These are phyloP conservation scores for Pseudonaja textilis DNA, from an alignment of 2,113 vertebrate species.

Conservation along the genomic window DNA sequence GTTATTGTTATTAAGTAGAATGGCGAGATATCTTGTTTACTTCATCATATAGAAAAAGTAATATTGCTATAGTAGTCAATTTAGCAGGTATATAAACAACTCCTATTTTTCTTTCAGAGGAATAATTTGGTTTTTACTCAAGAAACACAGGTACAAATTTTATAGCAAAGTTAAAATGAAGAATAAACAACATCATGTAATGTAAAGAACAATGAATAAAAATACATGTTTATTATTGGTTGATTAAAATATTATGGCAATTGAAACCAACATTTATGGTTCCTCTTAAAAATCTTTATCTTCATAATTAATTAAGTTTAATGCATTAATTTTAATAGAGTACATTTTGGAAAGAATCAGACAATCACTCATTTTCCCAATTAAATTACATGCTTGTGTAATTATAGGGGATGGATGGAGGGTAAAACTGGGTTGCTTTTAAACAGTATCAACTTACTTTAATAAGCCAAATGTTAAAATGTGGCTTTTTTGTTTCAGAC, in stretches of 20 bases:
- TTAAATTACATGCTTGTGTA: slow-evolving; percentile 20
- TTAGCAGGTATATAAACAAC: not conserved
- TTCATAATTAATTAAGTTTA: slow-evolving; percentile 22
- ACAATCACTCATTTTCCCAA: slow-evolving; percentile 25
- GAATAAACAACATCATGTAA: not conserved
- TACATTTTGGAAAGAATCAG: slow-evolving; percentile 22
- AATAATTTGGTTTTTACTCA: not conserved
- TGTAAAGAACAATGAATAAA: not conserved
- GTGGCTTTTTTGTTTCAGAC: not conserved
- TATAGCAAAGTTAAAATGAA: not conserved
- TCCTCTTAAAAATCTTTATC: slow-evolving; percentile 27
- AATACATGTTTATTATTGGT: not conserved
- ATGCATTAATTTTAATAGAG: slow-evolving; percentile 28
- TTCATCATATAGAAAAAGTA: not conserved
- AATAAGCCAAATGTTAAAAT: slow-evolving; percentile 34
- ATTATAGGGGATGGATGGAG: slow-evolving; percentile 14
- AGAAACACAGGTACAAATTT: not conserved
- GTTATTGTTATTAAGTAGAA: not conserved
- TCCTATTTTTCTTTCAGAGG: not conserved
- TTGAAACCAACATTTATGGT: slow-evolving; percentile 23
- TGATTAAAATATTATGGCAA: not conserved
- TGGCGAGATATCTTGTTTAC: not conserved
- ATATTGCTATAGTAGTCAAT: not conserved
- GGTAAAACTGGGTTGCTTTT: not conserved
- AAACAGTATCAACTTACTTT: slow-evolving; percentile 22